Percentiles rank a stretch among this genome's conserved stretches.
Conservation (phyloP, 2,113 vertebrate genomes). For the Manacus vitellinus region DNA sequence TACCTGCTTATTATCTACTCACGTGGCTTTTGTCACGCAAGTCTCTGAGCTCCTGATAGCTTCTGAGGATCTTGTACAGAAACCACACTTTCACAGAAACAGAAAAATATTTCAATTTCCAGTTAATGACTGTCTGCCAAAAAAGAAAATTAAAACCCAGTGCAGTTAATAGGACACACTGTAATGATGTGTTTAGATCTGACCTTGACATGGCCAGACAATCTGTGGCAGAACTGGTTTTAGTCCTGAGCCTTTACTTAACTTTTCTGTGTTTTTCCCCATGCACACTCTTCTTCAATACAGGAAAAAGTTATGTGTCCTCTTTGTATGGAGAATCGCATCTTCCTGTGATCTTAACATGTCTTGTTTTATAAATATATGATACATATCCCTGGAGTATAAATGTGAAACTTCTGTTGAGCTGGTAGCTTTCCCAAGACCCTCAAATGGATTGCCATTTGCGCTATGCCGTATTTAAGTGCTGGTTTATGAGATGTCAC, state of each 20-base stretch:
- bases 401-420: background rate
- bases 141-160: background rate
- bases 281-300: background rate
- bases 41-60: background rate
- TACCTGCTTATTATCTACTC: background rate
- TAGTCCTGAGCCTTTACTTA: background rate
- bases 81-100: background rate
- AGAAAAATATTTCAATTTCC: background rate
- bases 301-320: background rate
- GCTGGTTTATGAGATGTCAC: background rate
- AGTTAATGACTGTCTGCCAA: background rate
- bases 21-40: background rate
- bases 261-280: background rate
- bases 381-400: background rate
- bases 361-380: background rate
- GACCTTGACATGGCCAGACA: background rate
- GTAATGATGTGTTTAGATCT: background rate
- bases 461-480: background rate
- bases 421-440: background rate
- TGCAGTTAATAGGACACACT: background rate
- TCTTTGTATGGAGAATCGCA: background rate
- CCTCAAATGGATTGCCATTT: background rate
- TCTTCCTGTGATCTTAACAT: background rate
- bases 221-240: background rate
- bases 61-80: background rate